Conservation (phyloP, 2,797 vertebrate genomes). For the Loris lydekkerianus region DNA sequence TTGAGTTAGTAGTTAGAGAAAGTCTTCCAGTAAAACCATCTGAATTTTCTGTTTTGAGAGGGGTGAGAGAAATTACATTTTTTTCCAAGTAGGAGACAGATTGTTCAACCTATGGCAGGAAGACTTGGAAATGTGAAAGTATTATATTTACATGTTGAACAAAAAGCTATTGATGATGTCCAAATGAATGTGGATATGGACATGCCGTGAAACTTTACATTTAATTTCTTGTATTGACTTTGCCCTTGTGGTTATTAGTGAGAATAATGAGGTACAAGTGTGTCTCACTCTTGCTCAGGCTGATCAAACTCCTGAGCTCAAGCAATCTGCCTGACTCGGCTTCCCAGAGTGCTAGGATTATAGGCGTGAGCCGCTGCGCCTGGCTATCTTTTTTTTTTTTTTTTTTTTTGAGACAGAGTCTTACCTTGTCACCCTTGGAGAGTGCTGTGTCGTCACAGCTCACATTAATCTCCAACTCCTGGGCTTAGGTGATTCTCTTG, state of each 20-base stretch:
- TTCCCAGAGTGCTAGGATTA: no score
- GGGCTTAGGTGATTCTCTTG: no score
- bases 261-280: fast-evolving
- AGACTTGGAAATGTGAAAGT: not conserved
- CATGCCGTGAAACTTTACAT: not conserved
- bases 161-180: not conserved
- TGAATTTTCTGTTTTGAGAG: conserved; percentile 28
- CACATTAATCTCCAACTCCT: no score
- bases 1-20: not conserved
- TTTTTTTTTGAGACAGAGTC: no score
- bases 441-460: no score
- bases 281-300: not conserved
- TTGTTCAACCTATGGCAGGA: not conserved
- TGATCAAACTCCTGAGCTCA: no score
- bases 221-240: fast-evolving
- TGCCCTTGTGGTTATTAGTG: not conserved
- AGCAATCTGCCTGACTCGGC: no score
- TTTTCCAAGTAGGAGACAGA: not conserved
- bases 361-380: no score
- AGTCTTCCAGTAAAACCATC: not conserved
- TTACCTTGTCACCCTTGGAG: no score
- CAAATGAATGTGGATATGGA: not conserved
- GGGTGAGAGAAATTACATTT: not conserved
- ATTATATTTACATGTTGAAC: not conserved
- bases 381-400: no score